phyloP scores from a whole-genome alignment of 2,113 vertebrate genomes.

The Lagenorhynchus albirostris region DNA sequence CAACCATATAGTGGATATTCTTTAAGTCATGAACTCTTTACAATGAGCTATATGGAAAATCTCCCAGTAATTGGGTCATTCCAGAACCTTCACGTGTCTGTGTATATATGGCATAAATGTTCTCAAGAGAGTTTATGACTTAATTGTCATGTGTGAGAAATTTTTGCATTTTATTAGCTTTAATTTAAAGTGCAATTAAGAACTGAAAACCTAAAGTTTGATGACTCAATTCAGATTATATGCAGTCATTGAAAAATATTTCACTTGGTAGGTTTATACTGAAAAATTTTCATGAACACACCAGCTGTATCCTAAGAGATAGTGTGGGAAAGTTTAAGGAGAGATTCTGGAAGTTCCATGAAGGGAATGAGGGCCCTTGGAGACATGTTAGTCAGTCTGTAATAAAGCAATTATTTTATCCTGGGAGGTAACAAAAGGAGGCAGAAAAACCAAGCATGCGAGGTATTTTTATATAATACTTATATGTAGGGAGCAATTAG shows the following conservation, averaged over 20 bases:
- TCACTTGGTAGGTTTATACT: neutral
- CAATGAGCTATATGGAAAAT: neutral
- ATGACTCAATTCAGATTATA: neutral
- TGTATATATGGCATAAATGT: neutral
- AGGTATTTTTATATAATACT: neutral
- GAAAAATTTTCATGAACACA: neutral
- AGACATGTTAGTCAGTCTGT: neutral
- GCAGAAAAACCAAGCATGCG: neutral
- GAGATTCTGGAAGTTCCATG: neutral
- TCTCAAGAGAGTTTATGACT: constrained; percentile 32
- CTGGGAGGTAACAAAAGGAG: neutral
- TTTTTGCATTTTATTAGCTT: constrained; percentile 43
- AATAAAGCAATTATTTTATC: neutral
- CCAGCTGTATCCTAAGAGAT: neutral
- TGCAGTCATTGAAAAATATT: neutral
- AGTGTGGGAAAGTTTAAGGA: neutral
- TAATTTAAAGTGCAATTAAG: neutral
- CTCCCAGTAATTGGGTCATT: neutral
- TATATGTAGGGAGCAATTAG: neutral
- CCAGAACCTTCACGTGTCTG: neutral
- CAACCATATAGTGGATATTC: neutral
- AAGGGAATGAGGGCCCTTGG: neutral
- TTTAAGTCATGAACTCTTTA: neutral
- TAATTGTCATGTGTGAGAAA: constrained; percentile 30
- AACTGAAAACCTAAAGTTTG: neutral